Conservation (phyloP, 2,113 vertebrate species). For the Hydrolagus affinis region DNA sequence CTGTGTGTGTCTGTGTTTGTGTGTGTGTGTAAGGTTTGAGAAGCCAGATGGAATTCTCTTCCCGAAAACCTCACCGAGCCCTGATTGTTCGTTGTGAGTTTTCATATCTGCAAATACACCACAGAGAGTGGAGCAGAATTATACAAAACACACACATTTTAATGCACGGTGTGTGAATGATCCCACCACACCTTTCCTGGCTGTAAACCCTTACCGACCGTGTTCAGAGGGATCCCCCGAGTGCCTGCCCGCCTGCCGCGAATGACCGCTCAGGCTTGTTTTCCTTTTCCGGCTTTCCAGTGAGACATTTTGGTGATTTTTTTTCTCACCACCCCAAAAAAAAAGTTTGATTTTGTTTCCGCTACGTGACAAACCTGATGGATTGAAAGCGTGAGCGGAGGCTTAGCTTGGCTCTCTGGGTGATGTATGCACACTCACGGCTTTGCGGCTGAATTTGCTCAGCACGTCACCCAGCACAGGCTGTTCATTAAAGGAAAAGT, state of each 20-base stretch:
- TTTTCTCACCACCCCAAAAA: too few species aligned
- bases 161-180: too few species aligned
- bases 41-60: neutral
- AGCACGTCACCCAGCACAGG: neutral
- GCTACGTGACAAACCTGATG: neutral
- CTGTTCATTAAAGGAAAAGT: neutral
- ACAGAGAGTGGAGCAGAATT: too few species aligned
- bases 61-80: neutral
- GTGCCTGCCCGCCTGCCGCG: neutral
- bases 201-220: too few species aligned
- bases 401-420: neutral
- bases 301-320: too few species aligned
- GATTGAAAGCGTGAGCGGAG: neutral
- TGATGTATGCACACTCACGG: neutral
- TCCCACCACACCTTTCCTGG: too few species aligned
- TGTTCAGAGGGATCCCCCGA: too few species aligned
- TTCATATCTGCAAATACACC: neutral
- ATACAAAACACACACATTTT: too few species aligned
- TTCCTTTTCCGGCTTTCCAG: neutral
- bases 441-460: neutral
- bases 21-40: neutral
- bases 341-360: neutral
- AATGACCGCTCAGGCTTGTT: neutral
- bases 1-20: too few species aligned
- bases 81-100: neutral